Evolutionary conservation across 53 echinoderm and acorn worm species (phyloP).

Genomic region (Pentamera pediparva): DNA sequence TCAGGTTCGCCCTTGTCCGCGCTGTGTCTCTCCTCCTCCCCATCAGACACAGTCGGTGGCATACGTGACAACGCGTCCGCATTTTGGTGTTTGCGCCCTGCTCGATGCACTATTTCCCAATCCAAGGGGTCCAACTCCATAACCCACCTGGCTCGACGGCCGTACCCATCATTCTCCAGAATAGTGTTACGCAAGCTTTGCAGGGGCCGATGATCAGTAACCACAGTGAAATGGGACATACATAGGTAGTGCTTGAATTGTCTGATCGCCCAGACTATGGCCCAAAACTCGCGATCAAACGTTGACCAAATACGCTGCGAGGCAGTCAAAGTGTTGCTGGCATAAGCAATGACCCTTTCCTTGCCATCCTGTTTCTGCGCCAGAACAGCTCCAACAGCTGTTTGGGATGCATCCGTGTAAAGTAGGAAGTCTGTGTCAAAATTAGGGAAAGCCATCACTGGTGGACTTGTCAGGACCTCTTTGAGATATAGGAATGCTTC

Average conservation of each 20-base stretch:
- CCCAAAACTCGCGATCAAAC: constrained; percentile 43
- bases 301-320: constrained; percentile 36
- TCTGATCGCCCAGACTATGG: constrained; percentile 44
- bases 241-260: constrained; percentile 37
- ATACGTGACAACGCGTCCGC: neutral
- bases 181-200: neutral
- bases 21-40: neutral
- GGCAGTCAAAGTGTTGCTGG: neutral
- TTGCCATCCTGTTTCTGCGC: constrained; percentile 29
- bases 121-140: neutral
- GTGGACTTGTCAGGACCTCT: constrained; percentile 21
- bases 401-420: constrained; percentile 49
- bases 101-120: neutral
- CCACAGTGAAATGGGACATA: neutral
- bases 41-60: neutral
- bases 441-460: constrained; percentile 55
- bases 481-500: constrained; percentile 22
- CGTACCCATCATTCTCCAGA: neutral
- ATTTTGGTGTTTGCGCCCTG: neutral
- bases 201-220: constrained; percentile 8
- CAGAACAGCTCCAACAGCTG: constrained; percentile 42
- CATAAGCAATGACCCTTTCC: constrained; percentile 55
- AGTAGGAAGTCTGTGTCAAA: constrained; percentile 37
- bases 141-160: neutral
- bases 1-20: no score